These are phyloP conservation scores for Chauna torquata DNA, from an alignment of 2,113 vertebrate species.

Conservation along the genomic window DNA sequence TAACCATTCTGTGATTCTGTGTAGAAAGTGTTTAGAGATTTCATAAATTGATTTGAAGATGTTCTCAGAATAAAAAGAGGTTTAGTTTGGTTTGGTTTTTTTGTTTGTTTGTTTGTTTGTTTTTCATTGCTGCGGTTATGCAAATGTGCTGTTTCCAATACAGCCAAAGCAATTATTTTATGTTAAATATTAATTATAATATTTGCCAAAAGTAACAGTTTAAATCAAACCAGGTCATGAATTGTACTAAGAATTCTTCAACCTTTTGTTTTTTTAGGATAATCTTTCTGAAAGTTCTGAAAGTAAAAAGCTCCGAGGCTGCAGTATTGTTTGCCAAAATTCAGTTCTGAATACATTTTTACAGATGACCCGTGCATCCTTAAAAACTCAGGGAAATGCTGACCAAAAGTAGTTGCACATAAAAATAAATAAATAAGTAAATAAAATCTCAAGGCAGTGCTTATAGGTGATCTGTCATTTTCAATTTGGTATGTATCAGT, in stretches of 20 bases:
- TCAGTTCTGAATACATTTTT: neutral
- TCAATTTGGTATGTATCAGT: neutral
- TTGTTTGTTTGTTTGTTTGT: neutral
- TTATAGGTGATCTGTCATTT: constrained; percentile 9
- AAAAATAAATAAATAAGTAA: neutral
- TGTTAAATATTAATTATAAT: neutral
- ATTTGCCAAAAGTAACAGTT: neutral
- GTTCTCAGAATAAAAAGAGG: neutral
- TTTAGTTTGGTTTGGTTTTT: neutral
- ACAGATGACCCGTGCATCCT: neutral
- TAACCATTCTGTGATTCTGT: too few species aligned
- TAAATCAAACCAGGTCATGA: neutral
- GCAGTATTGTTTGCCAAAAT: neutral
- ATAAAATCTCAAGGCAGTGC: neutral
- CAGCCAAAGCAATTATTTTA: neutral
- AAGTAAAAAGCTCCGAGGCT: neutral
- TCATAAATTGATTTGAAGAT: neutral
- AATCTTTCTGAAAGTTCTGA: neutral
- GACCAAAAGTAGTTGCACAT: neutral
- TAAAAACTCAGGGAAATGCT: neutral
- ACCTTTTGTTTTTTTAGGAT: neutral
- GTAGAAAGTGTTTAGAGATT: neutral
- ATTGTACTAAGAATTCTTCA: neutral
- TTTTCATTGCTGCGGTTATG: neutral
- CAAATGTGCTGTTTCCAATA: neutral